Evolutionary conservation across 2,113 vertebrate genomes (phyloP), one percentile per base, ranked within the genome.

Genomic region (Ovibos moschatus): DNA sequence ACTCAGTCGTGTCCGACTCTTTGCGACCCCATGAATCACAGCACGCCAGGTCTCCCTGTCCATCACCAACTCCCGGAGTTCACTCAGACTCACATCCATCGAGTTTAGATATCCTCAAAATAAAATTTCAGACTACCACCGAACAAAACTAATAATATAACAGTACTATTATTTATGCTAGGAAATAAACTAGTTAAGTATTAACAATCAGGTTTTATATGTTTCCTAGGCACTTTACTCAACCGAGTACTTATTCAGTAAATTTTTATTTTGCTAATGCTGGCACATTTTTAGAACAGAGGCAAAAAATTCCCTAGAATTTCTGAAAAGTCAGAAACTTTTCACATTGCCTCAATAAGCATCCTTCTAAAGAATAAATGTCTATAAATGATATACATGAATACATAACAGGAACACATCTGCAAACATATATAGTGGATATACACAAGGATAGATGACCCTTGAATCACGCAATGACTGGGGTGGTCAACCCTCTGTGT

Each of bases 221-320:
- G 45, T 79, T 95, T 97, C 33, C 53, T 74, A 89, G 21, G 78
- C n/a, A 95, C 87, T 58, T 97, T 53, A 92, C 62, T 93, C 30
- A 92, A 79, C 7, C 13, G 51, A 89, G 43, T 89, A 96, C 60
- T 95, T 93, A 88, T 71, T 89, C 33, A 79, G 19, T 71, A 97
- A 94, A 91, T 78, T 83, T 53, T 86, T 84, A 86, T 87, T 89
- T 89, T 85, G n/a, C 62, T 76, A 94, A 92, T 86, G 16, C 5
- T 96, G 27, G 36, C 12, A 67, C 7, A 94, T 27, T 96, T 95
- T 95, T 94, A 92, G 47, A 97, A 93, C 50, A 71, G 25, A 92
- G 11, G 23, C 14, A 96, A 92, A 11, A 5, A 93, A 53, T 85
- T 97, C 2, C 86, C 6, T 82, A 58, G 7, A 23, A 95, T 86